A percentile compares a stretch with the other conserved stretches of the same genome.
Evolutionary conservation across 1,140 invertebrate species (phyloP).

Genomic region (Neodiprion pinetum): DNA sequence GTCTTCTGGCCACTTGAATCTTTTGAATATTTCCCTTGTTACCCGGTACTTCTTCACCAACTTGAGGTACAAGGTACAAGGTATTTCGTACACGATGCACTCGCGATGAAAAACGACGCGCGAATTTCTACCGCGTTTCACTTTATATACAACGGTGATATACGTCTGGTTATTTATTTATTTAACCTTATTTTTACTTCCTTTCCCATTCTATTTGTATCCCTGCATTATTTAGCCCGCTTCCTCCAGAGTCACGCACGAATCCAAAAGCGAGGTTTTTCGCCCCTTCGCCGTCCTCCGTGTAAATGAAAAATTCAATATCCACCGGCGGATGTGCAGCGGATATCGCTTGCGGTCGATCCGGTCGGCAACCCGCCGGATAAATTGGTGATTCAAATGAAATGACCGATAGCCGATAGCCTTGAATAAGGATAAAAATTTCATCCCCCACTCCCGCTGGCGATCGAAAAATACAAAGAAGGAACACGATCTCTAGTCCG

Average conservation of each 20-base stretch:
- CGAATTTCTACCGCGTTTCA: no score
- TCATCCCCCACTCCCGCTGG: background rate
- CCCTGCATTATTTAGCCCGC: background rate
- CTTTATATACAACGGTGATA: no score
- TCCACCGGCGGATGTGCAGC: background rate
- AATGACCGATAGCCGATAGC: background rate
- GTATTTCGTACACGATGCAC: no score
- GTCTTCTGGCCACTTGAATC: background rate
- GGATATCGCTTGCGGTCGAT: constrained; percentile 2
- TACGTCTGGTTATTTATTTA: background rate
- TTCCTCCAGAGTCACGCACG: constrained; percentile 1
- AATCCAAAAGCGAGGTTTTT: background rate
- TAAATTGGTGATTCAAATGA: background rate
- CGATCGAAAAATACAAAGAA: background rate
- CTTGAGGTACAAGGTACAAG: no score
- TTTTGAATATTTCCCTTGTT: background rate
- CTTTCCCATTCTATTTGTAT: background rate
- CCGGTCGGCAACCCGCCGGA: background rate
- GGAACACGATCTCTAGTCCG: background rate
- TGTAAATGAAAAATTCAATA: background rate
- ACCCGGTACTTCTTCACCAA: background rate
- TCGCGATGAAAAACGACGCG: no score
- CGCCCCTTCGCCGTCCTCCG: background rate
- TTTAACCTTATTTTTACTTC: constrained; percentile 1
- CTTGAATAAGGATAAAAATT: background rate